These are phyloP conservation scores for Endomychus coccineus DNA, from an alignment of 2,888 invertebrate genomes.

Conservation along the genomic window DNA sequence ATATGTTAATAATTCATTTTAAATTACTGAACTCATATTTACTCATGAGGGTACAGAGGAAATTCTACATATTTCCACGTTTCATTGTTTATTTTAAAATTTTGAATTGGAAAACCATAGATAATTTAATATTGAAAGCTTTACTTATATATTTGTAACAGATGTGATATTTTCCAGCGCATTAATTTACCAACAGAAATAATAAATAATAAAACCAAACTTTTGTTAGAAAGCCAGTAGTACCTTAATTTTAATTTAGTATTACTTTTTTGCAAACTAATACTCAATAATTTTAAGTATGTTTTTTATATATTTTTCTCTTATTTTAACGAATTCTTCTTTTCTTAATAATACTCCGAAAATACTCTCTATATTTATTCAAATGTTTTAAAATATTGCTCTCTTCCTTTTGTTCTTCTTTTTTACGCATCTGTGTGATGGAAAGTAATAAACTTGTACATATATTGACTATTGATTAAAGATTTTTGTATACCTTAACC, in stretches of 20 bases:
- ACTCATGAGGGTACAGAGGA: too few species aligned
- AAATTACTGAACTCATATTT: too few species aligned
- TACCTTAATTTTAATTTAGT: slow-evolving; percentile 31
- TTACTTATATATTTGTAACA: slow-evolving; percentile 19
- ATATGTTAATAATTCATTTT: too few species aligned
- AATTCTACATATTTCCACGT: too few species aligned
- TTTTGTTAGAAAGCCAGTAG: slow-evolving; percentile 37
- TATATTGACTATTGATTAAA: not conserved
- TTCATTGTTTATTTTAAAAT: too few species aligned
- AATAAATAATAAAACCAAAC: slow-evolving; percentile 31
- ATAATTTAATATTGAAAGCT: slow-evolving; percentile 8
- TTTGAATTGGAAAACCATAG: not conserved
- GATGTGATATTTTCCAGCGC: slow-evolving; percentile 36
- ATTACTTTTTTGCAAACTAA: slow-evolving; percentile 11
- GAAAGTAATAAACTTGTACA: not conserved
- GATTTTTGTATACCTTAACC: not conserved
- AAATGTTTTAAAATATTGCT: not conserved
- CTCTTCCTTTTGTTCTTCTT: not conserved
- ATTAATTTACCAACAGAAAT: slow-evolving; percentile 23
- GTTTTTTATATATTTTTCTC: slow-evolving; percentile 16
- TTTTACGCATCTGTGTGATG: not conserved
- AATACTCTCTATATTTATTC: slow-evolving; percentile 1
- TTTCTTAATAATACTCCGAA: slow-evolving; percentile 6
- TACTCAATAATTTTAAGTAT: slow-evolving; percentile 11
- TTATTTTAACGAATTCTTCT: slow-evolving; percentile 1